Base-by-base conservation (phyloP, 2,888 invertebrate genomes). In the Cosmia trapezina region DNA sequence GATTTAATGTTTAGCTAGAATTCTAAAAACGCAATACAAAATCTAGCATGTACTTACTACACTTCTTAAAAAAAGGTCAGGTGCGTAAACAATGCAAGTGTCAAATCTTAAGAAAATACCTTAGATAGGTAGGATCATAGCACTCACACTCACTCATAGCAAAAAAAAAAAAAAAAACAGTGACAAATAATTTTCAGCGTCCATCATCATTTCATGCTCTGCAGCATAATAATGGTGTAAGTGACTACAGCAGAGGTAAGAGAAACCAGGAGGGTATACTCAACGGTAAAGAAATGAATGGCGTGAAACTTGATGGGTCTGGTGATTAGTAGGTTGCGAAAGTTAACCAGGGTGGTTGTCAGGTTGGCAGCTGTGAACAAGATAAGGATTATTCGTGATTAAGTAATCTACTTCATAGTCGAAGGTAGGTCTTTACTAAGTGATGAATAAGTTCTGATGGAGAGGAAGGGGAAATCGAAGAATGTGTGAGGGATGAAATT, bases 171-270 rank as follows among this genome's bases (percentile, higher is more conserved):
- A 53, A 12, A 53, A 5, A 1, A 12, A 22, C 22, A n/a, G 33
- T 2, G 3, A 33, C 8, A 63, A 33, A 49, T 33, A 33, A 3
- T n/a, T 62, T 49, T 5, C 7, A 33, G 8, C 12, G 5, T 33
- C 33, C 8, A 41, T 8, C 19, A 43, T 69, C 12, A 73, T 54
- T 82, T 51, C 33, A 87, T 71, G 56, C 69, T 88, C 63, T 89
- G 87, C 33, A 88, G 66, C n/a, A 92, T 75, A 74, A 93, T 93
- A 4, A 93, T 91, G 4, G 92, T 89, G 68, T 93, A 92, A 0
- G 93, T 92, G 12, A 90, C 91, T 11, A 91, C 89, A 6, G 87
- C 87, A 1, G 93, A 93, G 0, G 87, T 64, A 1, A 92, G 82
- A 8, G 93, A 92, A 0, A 90, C 89, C 0, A 93, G 71, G 0